Conservation (phyloP, 2,113 vertebrate genomes). For the Paradisaea rubra region DNA sequence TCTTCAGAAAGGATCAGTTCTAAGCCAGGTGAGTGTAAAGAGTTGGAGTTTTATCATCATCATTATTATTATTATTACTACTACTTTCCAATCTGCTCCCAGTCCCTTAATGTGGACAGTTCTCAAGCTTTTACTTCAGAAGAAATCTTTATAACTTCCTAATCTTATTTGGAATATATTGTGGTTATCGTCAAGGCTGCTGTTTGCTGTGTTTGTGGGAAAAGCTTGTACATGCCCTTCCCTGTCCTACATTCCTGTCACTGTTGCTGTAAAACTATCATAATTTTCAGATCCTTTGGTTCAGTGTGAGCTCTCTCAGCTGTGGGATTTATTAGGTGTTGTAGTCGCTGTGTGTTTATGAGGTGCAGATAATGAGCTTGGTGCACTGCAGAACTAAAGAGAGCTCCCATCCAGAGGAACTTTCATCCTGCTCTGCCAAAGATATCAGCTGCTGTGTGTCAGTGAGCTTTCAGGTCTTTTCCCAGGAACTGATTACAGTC, state of each 20-base stretch:
- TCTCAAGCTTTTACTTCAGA: not conserved
- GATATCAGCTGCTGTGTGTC: not conserved
- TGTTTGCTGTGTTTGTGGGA: not conserved
- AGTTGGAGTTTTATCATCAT: fast-evolving
- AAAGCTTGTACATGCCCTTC: not conserved
- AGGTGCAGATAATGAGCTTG: slow-evolving; percentile 6
- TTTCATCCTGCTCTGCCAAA: not conserved
- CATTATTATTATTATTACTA: fast-evolving
- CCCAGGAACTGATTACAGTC: not conserved
- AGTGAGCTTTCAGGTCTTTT: not conserved
- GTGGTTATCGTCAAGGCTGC: not conserved
- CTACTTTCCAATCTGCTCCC: not conserved
- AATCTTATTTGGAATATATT: not conserved
- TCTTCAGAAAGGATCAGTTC: not conserved
- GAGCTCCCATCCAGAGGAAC: not conserved
- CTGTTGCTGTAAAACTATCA: not conserved
- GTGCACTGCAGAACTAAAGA: not conserved
- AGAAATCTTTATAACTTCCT: not conserved
- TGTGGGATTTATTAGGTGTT: slow-evolving; percentile 14
- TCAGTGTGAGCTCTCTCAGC: not conserved
- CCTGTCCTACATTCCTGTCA: not conserved
- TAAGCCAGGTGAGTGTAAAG: not conserved
- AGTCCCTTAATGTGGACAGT: not conserved
- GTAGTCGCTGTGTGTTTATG: not conserved
- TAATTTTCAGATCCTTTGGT: not conserved